Evolutionary conservation across 1,140 invertebrate species (phyloP).

Genomic region (Drosophila neocordata): DNA sequence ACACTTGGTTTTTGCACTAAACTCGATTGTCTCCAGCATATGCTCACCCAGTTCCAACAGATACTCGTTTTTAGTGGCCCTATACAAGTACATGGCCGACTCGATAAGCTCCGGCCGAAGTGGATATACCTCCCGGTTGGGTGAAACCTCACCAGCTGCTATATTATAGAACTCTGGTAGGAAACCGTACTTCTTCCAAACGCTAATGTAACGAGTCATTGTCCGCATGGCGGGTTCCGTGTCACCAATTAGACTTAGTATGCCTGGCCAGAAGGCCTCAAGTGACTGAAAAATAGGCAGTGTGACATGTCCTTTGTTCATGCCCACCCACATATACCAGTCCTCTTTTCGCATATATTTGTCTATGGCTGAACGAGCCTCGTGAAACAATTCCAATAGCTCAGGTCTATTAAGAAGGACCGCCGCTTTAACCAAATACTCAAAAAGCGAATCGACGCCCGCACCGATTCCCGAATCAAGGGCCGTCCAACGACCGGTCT

Average conservation of each 20-base stretch:
- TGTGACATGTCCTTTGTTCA: constrained; percentile 97
- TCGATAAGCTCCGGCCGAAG: constrained; percentile 97
- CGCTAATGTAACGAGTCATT: constrained; percentile 97
- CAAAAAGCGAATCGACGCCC: constrained; percentile 99
- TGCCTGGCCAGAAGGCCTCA: constrained; percentile 99
- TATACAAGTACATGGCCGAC: constrained; percentile 98
- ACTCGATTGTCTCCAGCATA: constrained; percentile 93
- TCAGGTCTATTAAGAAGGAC: constrained; percentile 91
- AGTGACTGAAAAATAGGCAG: constrained; percentile 98
- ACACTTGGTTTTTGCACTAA: constrained; percentile 95
- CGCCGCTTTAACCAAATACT: constrained; percentile 98
- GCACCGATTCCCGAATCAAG: constrained; percentile 96
- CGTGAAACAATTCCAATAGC: constrained; percentile 95
- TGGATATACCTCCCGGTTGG: constrained; percentile 96
- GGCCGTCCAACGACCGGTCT: constrained; percentile 98
- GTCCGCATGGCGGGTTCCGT: constrained; percentile 95
- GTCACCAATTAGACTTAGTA: constrained; percentile 95
- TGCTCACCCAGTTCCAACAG: constrained; percentile 95
- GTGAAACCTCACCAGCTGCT: constrained; percentile 91
- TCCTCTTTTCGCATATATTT: constrained; percentile 96
- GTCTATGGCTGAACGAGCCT: constrained; percentile 91
- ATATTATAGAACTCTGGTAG: constrained; percentile 99
- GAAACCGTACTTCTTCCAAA: constrained; percentile 98
- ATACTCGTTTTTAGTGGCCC: constrained; percentile 95
- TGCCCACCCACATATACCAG: constrained; percentile 98